These are phyloP conservation scores for Arothron firmamentum DNA, from an alignment of 2,113 vertebrate genomes.

Conservation along the genomic window DNA sequence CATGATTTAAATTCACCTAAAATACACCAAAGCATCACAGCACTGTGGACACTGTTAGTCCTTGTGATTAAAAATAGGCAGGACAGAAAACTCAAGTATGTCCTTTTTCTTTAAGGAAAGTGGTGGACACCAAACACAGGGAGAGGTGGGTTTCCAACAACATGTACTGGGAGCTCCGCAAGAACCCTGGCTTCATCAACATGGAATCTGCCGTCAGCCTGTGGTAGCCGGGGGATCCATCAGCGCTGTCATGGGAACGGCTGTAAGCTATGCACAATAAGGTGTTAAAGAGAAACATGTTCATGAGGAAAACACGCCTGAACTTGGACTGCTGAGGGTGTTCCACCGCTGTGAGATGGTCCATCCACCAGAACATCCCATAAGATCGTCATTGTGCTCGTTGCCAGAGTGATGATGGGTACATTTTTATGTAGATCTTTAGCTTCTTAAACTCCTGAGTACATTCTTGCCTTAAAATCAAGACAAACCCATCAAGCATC, in stretches of 20 bases:
- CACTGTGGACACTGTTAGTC: no score
- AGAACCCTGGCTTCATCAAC: conserved; percentile 96
- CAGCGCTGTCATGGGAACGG: conserved; percentile 70
- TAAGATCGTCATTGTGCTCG: conserved; percentile 57
- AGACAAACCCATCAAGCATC: conserved; percentile 42
- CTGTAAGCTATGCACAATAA: conserved; percentile 91
- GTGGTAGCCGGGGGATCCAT: conserved; percentile 81
- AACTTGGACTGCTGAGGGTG: conserved; percentile 40
- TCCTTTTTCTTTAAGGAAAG: conserved; percentile 79
- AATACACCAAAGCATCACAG: no score
- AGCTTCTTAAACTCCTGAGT: conserved; percentile 61
- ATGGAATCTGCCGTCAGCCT: conserved; percentile 83
- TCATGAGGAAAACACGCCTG: conserved; percentile 12
- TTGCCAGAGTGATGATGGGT: conserved; percentile 52
- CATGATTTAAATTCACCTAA: no score
- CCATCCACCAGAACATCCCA: conserved; percentile 43
- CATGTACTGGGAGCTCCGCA: conserved; percentile 95
- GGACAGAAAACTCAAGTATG: neutral
- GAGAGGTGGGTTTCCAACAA: conserved; percentile 96
- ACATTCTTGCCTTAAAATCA: conserved; percentile 77
- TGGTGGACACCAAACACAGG: conserved; percentile 88
- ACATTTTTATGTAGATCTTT: conserved; percentile 53
- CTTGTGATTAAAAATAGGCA: neutral
- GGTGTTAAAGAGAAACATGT: conserved; percentile 56
- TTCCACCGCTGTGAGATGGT: conserved; percentile 12